phyloP scores from a whole-genome alignment of 2,113 vertebrate species.

The Climacteris rufus region DNA sequence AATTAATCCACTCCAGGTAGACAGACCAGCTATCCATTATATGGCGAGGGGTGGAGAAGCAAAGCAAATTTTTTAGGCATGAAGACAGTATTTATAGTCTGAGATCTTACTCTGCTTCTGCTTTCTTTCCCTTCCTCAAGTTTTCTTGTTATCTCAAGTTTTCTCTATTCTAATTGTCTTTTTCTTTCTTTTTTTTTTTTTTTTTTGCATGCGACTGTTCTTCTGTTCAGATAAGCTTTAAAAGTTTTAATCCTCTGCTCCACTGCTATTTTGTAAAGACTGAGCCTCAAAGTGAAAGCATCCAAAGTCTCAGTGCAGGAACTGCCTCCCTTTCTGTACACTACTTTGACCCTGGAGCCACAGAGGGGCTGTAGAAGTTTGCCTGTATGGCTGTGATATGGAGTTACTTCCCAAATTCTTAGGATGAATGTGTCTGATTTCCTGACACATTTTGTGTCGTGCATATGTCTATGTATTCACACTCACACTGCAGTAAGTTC shows the following conservation, averaged over 20 bases:
- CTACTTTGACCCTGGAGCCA: neutral
- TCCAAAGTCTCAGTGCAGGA: neutral
- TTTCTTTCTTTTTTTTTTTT: neutral
- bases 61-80: neutral
- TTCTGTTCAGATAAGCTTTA: neutral
- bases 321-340: neutral
- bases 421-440: neutral
- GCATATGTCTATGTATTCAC: neutral
- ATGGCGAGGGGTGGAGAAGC: neutral
- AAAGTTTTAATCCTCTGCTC: neutral
- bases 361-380: neutral
- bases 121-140: neutral
- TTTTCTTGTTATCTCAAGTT: neutral
- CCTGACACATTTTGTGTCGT: accelerated
- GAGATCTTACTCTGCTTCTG: neutral
- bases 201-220: neutral
- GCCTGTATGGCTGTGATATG: neutral
- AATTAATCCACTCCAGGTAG: neutral
- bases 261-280: neutral
- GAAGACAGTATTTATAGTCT: neutral
- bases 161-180: neutral
- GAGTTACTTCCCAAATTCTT: neutral
- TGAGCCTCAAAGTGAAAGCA: neutral
- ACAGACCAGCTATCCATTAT: neutral
- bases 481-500: neutral